Evolutionary conservation across 2,888 invertebrate genomes (phyloP).

Genomic region (Drosophila phalerata): DNA sequence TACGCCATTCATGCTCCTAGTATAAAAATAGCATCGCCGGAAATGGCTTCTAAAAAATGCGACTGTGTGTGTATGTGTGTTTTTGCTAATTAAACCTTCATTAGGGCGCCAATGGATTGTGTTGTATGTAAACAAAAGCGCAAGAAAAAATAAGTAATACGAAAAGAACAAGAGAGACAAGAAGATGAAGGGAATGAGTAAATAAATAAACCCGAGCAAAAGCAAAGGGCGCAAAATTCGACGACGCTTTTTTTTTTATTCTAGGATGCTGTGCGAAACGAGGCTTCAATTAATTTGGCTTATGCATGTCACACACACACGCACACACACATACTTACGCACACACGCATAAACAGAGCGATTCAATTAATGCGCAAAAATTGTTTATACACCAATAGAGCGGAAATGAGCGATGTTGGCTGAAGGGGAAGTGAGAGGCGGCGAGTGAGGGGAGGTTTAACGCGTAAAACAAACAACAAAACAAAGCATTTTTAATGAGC

Average conservation of each 20-base stretch:
- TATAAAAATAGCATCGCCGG: constrained; percentile 46
- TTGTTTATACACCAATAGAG: constrained; percentile 78
- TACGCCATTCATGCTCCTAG: constrained; percentile 10
- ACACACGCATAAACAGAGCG: constrained; percentile 39
- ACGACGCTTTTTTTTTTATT: constrained; percentile 24
- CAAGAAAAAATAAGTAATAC: constrained; percentile 8
- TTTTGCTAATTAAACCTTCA: constrained; percentile 78
- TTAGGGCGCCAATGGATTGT: constrained; percentile 61
- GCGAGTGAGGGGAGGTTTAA: background rate
- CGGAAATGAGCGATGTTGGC: constrained; percentile 60
- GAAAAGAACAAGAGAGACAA: background rate
- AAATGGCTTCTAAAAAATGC: constrained; percentile 52
- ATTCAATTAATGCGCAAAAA: constrained; percentile 78
- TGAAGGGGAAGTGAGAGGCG: constrained; percentile 4
- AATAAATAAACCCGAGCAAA: constrained; percentile 50
- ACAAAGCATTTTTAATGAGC: constrained; percentile 72
- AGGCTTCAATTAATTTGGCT: constrained; percentile 76
- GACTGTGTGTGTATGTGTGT: constrained; percentile 31
- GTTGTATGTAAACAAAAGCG: constrained; percentile 66
- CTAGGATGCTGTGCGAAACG: constrained; percentile 54
- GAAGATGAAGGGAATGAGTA: constrained; percentile 17
- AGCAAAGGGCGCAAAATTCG: constrained; percentile 51
- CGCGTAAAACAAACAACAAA: constrained; percentile 32
- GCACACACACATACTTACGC: constrained; percentile 15
- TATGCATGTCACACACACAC: constrained; percentile 67